A percentile compares a stretch with the other conserved stretches of the same genome.
phyloP scores from a whole-genome alignment of 1,140 invertebrate species.

The Marisa cornuarietis region DNA sequence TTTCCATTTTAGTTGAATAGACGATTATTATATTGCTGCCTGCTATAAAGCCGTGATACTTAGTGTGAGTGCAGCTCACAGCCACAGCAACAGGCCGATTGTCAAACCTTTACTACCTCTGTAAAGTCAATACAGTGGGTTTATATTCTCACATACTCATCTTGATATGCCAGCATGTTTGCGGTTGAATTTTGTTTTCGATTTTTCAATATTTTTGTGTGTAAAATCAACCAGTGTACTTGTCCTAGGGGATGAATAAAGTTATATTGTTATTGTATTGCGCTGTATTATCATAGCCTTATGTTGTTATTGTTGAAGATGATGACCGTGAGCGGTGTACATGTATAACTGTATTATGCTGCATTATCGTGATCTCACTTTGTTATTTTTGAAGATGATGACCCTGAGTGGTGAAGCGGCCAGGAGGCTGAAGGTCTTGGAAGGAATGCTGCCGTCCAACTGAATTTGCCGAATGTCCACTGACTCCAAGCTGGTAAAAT shows the following conservation, averaged over 20 bases:
- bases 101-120: too few species aligned
- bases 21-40: too few species aligned
- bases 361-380: conserved; percentile 13
- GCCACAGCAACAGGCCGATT: too few species aligned
- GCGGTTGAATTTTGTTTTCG: not conserved
- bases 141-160: too few species aligned
- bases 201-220: not conserved
- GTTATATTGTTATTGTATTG: not conserved
- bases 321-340: conserved; percentile 32
- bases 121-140: too few species aligned
- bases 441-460: conserved; percentile 36
- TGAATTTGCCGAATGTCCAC: conserved; percentile 43
- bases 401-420: conserved; percentile 33
- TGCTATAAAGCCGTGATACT: too few species aligned
- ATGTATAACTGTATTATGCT: too few species aligned
- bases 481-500: conserved; percentile 31
- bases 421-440: conserved; percentile 40
- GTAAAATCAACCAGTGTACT: not conserved
- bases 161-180: too few species aligned
- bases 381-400: conserved; percentile 45
- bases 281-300: not conserved
- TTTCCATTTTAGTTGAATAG: too few species aligned
- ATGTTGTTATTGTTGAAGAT: conserved; percentile 47
- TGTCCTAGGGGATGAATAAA: not conserved
- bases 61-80: too few species aligned